Conservation (phyloP, 2,113 vertebrate species). For the Sciurus niger region DNA sequence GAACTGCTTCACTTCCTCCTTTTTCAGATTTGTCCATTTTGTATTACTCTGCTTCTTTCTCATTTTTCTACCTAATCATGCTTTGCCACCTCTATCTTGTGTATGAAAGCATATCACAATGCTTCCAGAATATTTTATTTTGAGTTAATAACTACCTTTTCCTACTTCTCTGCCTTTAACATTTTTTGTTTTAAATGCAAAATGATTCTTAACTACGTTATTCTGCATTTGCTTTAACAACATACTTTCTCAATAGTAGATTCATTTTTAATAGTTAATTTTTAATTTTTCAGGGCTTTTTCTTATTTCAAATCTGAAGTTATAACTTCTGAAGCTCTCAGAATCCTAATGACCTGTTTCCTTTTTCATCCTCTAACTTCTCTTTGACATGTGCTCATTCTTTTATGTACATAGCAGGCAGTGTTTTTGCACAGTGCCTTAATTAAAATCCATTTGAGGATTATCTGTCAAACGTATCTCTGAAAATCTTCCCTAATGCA, state of each 20-base stretch:
- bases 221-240: background rate
- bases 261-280: background rate
- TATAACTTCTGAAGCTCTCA: background rate
- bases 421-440: background rate
- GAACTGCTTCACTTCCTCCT: background rate
- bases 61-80: background rate
- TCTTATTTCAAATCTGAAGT: background rate
- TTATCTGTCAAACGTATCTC: background rate
- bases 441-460: background rate
- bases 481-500: background rate
- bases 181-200: background rate
- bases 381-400: background rate
- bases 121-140: conserved; percentile 22
- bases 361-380: background rate
- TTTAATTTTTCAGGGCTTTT: background rate
- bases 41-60: background rate
- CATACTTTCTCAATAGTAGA: background rate
- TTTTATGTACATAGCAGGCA: background rate
- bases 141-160: conserved; percentile 18
- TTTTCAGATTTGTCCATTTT: background rate
- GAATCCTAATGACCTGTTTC: background rate
- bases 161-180: background rate
- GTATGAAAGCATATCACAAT: background rate
- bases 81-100: background rate
- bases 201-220: background rate